Evolutionary conservation across 2,113 vertebrate species (phyloP), one percentile per base, ranked within the genome.

Genomic region (Panthera leo): DNA sequence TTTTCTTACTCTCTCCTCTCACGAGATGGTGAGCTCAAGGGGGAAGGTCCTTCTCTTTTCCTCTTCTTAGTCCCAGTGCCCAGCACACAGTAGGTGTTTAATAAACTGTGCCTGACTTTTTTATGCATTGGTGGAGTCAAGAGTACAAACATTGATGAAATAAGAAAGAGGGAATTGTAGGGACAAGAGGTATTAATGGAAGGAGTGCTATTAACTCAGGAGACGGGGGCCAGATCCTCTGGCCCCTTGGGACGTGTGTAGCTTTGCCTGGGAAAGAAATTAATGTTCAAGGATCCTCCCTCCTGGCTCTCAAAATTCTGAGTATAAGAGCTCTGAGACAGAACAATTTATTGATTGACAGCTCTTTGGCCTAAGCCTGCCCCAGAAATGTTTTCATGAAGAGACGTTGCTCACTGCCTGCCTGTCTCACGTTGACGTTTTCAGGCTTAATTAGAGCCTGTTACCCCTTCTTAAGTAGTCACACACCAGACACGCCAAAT

Each of bases 381-480:
- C 96, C 97, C 93, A 96, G 93, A 97, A 98, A 97, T 97, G 95
- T 97, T 97, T 97, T 97, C 91, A 36, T 83, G 97, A 97, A 88
- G 98, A 97, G 89, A 92, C 0, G 34, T 48, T 97, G 80, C 95
- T 96, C 70, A 10, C 53, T 76, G 95, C 93, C 95, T 98, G 96
- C 97, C 96, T 97, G 71, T 97, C 97, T 97, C 85, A 10, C 14
- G 15, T 92, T 94, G 97, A 97, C 15, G 39, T 97, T 95, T 96
- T 91, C 88, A 96, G 91, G 97, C 93, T 97, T 97, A 97, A 97
- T 98, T 98, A 93, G 96, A 95, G 96, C 91, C 94, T 95, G 97
- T 98, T 97, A 96, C 88, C 92, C 89, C 45, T 95, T 95, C 95
- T 95, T 98, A 97, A 97, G 94, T 95, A 97, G 95, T 96, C 76